Conservation (phyloP, 2,113 vertebrate species). For the Proteles cristata region DNA sequence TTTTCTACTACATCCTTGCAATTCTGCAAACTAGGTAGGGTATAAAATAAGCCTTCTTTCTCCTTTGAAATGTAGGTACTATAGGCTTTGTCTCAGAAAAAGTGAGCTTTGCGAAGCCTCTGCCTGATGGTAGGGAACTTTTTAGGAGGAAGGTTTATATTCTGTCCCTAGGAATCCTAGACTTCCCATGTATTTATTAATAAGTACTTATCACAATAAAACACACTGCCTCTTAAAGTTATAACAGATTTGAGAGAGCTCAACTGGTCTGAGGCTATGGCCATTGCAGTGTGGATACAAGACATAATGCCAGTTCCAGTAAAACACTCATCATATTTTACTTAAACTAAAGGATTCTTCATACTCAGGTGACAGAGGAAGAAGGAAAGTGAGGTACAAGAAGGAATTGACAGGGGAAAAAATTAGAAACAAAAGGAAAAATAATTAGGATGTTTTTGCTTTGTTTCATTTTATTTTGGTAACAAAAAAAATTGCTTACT, state of each 20-base stretch:
- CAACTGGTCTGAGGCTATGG: background rate
- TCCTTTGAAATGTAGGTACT: background rate
- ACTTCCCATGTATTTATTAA: background rate
- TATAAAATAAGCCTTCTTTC: constrained; percentile 3
- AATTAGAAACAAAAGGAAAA: background rate
- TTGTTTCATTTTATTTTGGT: constrained; percentile 44
- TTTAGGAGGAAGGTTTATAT: background rate
- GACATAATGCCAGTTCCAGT: background rate
- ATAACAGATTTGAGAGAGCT: background rate
- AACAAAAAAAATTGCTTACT: background rate
- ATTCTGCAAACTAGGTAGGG: background rate
- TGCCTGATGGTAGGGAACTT: background rate
- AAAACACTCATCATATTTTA: constrained; percentile 12
- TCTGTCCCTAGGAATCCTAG: background rate
- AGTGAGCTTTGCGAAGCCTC: background rate
- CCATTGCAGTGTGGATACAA: background rate
- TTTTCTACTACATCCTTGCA: constrained; percentile 45
- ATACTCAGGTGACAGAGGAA: background rate
- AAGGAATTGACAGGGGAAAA: background rate
- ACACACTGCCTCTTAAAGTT: background rate
- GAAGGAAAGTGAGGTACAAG: background rate
- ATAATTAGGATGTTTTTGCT: background rate
- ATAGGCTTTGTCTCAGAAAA: background rate
- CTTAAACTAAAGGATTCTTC: background rate
- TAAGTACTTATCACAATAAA: background rate